Conservation (phyloP, 2,113 vertebrate genomes). For the Cheirogaleus medius region DNA sequence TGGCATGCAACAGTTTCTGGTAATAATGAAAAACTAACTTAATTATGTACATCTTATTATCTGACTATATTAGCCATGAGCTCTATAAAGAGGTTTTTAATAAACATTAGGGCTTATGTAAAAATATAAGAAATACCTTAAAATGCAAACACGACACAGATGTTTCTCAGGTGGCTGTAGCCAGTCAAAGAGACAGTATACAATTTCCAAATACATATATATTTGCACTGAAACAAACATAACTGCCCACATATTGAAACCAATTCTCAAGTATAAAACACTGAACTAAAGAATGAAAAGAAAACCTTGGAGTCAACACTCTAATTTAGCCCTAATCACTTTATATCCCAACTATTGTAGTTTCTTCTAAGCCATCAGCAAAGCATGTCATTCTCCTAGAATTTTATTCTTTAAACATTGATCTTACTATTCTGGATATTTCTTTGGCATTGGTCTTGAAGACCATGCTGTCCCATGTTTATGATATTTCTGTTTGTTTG, state of each 20-base stretch:
- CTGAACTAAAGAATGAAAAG: background rate
- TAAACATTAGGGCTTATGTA: background rate
- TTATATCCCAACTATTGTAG: background rate
- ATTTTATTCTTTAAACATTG: background rate
- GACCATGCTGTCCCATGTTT: background rate
- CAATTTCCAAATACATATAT: background rate
- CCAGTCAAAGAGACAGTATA: background rate
- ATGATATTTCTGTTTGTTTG: background rate
- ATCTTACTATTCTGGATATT: background rate
- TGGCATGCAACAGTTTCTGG: background rate
- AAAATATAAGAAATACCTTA: background rate
- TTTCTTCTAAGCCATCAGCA: background rate
- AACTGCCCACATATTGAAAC: background rate
- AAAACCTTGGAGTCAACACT: background rate
- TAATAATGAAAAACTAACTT: background rate
- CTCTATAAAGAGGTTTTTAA: background rate
- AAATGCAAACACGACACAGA: background rate
- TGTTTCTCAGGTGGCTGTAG: background rate
- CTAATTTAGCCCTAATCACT: background rate
- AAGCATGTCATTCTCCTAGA: background rate
- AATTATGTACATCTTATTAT: background rate
- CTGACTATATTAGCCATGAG: background rate
- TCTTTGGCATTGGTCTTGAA: background rate
- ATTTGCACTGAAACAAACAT: background rate
- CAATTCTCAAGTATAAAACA: background rate